These are phyloP conservation scores for Hetaerina titia DNA, from an alignment of 2,888 invertebrate genomes.

Conservation along the genomic window DNA sequence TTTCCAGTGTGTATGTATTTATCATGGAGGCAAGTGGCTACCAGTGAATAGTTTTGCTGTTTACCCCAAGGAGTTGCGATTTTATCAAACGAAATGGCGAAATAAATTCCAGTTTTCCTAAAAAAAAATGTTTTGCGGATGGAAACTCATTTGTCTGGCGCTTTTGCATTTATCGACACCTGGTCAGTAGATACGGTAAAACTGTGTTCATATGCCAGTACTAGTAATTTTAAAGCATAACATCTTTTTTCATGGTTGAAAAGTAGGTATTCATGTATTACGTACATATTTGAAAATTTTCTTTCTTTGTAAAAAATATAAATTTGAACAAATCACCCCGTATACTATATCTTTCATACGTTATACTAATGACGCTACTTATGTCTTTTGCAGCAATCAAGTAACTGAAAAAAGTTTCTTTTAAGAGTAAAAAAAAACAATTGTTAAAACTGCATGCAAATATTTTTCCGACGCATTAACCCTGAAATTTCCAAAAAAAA, in stretches of 20 bases:
- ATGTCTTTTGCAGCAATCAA: too few species aligned
- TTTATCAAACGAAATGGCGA: background rate
- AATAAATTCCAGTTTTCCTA: background rate
- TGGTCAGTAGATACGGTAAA: background rate
- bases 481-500: too few species aligned
- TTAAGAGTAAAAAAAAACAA: too few species aligned
- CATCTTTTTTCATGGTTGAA: background rate
- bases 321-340: background rate
- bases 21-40: background rate
- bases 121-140: background rate
- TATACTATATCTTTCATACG: too few species aligned
- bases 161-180: background rate
- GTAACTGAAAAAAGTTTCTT: too few species aligned
- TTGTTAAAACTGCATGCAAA: too few species aligned
- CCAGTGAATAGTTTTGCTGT: background rate
- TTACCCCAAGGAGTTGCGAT: background rate
- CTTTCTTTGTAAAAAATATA: background rate
- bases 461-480: too few species aligned
- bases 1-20: background rate
- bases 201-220: background rate
- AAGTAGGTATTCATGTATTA: background rate
- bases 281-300: background rate
- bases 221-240: background rate
- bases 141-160: background rate
- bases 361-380: too few species aligned